Evolutionary conservation across 2,888 invertebrate species (phyloP).

Genomic region (Cordilura impudica): DNA sequence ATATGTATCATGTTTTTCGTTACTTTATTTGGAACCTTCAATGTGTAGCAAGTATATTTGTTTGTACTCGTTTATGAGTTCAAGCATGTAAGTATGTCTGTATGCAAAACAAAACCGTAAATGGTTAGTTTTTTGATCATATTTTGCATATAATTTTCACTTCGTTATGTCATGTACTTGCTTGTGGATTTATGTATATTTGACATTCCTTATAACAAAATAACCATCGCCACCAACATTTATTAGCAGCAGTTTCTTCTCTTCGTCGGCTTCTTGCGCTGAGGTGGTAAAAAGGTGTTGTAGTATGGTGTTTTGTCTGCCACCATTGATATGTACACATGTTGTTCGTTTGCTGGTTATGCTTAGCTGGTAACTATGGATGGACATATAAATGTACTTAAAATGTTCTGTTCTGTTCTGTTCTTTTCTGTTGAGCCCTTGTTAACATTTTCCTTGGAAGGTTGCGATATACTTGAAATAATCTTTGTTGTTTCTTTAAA

Average conservation of each 20-base stretch:
- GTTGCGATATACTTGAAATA: slow-evolving; percentile 55
- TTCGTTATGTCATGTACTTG: slow-evolving; percentile 58
- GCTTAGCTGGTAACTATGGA: slow-evolving; percentile 28
- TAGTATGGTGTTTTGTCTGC: slow-evolving; percentile 57
- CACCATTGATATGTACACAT: slow-evolving; percentile 41
- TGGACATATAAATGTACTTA: slow-evolving; percentile 57
- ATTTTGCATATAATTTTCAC: slow-evolving; percentile 66
- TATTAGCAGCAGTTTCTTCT: slow-evolving; percentile 33
- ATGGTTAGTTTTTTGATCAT: slow-evolving; percentile 40
- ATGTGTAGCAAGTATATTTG: neutral
- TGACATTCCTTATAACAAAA: slow-evolving; percentile 3
- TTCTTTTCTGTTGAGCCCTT: slow-evolving; percentile 57
- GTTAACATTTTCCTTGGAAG: slow-evolving; percentile 61
- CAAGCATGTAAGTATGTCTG: no score
- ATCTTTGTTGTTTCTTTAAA: slow-evolving; percentile 53
- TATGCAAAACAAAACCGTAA: slow-evolving; percentile 51
- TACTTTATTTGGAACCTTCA: slow-evolving; percentile 20
- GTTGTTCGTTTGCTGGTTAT: slow-evolving; percentile 26
- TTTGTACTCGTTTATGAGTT: slow-evolving; percentile 33
- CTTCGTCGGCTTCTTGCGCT: slow-evolving; percentile 20
- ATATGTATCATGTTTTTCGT: slow-evolving; percentile 36
- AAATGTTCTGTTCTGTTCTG: slow-evolving; percentile 54
- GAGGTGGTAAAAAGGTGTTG: slow-evolving; percentile 51
- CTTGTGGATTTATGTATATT: slow-evolving; percentile 36
- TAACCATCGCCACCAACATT: slow-evolving; percentile 40